A percentile compares a stretch with the other conserved stretches of the same genome.
phyloP scores from a whole-genome alignment of 2,888 invertebrate species.

The Tetragonula carbonaria region DNA sequence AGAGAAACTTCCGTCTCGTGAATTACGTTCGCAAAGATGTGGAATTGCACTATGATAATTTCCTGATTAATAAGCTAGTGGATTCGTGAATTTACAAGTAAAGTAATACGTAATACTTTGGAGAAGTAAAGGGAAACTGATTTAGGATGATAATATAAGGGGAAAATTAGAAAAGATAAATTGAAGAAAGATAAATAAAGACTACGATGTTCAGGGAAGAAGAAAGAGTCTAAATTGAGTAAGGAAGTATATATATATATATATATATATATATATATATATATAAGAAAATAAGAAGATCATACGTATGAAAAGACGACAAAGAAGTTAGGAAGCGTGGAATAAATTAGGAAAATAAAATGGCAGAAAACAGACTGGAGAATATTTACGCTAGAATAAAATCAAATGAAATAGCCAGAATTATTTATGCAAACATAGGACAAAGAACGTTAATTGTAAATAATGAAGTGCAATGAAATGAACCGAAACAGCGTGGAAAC shows the following conservation, averaged over 20 bases:
- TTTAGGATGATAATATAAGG: neutral
- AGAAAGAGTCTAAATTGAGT: neutral
- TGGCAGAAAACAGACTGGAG: neutral
- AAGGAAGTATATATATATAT: neutral
- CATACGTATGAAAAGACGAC: neutral
- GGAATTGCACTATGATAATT: neutral
- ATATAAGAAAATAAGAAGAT: neutral
- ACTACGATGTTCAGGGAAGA: neutral
- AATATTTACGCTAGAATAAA: neutral
- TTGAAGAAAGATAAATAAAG: neutral
- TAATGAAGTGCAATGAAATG: no score
- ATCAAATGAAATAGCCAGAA: neutral
- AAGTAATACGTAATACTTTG: neutral
- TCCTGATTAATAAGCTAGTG: neutral
- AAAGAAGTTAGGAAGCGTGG: neutral
- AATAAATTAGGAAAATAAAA: neutral
- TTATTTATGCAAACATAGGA: neutral
- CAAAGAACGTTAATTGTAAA: neutral
- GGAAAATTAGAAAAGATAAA: neutral
- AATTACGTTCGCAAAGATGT: no score
- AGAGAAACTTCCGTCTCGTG: no score
- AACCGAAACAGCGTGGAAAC: no score
- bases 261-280: no score
- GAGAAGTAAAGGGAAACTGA: neutral
- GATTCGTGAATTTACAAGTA: slow-evolving; percentile 1